These are phyloP conservation scores for Petrocephalus schoutedeni DNA, from an alignment of 2,797 vertebrate species.

Conservation along the genomic window DNA sequence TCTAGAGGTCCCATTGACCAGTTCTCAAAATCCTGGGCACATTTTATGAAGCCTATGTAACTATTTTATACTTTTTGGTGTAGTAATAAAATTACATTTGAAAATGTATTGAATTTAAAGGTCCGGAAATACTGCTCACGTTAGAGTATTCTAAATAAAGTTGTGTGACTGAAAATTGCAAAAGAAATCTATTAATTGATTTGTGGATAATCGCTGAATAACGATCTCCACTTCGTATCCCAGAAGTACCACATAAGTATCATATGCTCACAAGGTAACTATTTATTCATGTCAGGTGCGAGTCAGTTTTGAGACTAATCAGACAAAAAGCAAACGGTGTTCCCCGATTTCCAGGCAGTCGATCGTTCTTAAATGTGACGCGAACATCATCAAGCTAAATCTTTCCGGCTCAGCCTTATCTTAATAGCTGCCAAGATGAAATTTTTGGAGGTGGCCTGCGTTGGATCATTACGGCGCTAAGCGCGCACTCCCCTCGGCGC, in stretches of 20 bases:
- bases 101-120: neutral
- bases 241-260: neutral
- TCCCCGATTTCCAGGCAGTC: neutral
- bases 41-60: neutral
- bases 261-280: neutral
- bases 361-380: neutral
- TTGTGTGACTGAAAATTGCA: neutral
- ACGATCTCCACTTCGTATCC: neutral
- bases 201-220: neutral
- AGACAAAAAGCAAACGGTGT: neutral
- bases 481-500: neutral
- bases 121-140: neutral
- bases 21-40: neutral
- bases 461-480: conserved; percentile 7
- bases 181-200: neutral
- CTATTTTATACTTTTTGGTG: neutral
- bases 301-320: neutral
- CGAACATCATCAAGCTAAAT: neutral
- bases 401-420: neutral
- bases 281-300: neutral
- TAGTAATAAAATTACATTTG: neutral
- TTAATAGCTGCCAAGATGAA: conserved; percentile 12
- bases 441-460: conserved; percentile 11
- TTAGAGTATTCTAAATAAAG: neutral
- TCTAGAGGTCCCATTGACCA: neutral